Conservation (phyloP, 2,888 invertebrate species). For the Sphaeridia pumilis region DNA sequence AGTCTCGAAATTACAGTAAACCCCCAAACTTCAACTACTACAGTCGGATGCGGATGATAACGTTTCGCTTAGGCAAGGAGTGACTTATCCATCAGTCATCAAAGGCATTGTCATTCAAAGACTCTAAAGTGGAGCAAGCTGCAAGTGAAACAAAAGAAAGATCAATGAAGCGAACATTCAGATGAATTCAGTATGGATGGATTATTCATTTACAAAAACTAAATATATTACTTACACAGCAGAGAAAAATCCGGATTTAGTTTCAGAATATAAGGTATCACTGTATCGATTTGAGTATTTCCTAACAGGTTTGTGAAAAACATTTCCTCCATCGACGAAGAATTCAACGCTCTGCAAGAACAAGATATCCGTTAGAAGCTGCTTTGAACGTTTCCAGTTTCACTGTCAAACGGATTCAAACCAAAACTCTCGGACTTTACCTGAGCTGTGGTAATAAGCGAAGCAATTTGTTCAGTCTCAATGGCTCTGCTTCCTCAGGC, state of each 20-base stretch:
- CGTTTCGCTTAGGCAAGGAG: neutral
- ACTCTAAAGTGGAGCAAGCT: constrained; percentile 20
- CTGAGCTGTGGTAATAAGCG: constrained; percentile 30
- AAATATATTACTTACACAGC: constrained; percentile 17
- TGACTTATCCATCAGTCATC: constrained; percentile 14
- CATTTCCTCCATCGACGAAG: constrained; percentile 59
- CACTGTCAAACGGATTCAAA: neutral
- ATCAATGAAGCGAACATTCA: too few species aligned
- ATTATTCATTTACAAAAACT: too few species aligned
- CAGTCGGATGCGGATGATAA: too few species aligned
- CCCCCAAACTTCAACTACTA: neutral
- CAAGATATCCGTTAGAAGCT: neutral
- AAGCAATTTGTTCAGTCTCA: constrained; percentile 21
- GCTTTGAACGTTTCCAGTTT: neutral
- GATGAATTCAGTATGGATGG: too few species aligned
- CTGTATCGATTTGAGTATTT: constrained; percentile 86
- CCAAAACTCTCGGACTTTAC: constrained; percentile 11
- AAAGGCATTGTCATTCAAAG: constrained; percentile 23
- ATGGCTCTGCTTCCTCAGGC: constrained; percentile 14
- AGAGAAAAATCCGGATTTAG: constrained; percentile 42
- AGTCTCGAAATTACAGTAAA: neutral
- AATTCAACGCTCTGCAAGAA: constrained; percentile 22
- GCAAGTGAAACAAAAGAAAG: constrained; percentile 7
- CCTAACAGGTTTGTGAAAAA: constrained; percentile 87
- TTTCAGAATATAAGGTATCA: constrained; percentile 69